These are phyloP conservation scores for Sciurus vulgaris DNA, from an alignment of 2,797 vertebrate species.

Conservation along the genomic window DNA sequence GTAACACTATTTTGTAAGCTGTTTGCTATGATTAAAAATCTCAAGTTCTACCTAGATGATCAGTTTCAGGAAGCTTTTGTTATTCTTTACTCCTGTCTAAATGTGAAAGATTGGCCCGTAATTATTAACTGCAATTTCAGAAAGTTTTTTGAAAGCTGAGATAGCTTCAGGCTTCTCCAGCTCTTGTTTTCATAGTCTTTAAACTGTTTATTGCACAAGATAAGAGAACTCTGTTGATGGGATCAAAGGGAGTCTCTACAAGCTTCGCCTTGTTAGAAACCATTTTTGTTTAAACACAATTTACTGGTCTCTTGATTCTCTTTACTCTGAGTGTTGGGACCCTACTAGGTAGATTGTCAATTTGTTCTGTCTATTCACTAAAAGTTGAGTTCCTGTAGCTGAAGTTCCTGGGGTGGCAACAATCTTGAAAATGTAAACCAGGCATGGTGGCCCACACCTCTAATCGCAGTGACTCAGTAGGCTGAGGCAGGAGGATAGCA, in stretches of 20 bases:
- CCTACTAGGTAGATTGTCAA: background rate
- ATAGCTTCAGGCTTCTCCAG: background rate
- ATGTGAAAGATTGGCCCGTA: background rate
- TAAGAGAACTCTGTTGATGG: background rate
- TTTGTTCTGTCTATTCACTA: background rate
- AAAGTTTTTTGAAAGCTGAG: constrained; percentile 26
- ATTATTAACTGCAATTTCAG: constrained; percentile 28
- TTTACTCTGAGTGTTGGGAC: background rate
- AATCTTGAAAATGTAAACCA: background rate
- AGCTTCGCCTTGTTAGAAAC: background rate
- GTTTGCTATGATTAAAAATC: background rate
- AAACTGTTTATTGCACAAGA: background rate
- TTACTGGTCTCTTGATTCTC: constrained; percentile 14
- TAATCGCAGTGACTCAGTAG: too few relatives aligned
- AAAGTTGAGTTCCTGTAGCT: background rate
- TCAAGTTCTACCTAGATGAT: background rate
- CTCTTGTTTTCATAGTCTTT: background rate
- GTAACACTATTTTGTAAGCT: background rate
- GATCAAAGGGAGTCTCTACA: background rate
- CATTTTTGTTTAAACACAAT: background rate
- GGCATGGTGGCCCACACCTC: too few relatives aligned
- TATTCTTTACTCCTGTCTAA: constrained; percentile 29
- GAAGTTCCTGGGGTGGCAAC: background rate
- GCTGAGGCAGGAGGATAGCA: too few relatives aligned
- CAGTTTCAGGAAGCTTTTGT: constrained; percentile 37